Percentiles rank a stretch among this genome's conserved stretches.
Conservation (phyloP, 53 echinoderm and acorn worm genomes). For the Hippasteria phrygiana region DNA sequence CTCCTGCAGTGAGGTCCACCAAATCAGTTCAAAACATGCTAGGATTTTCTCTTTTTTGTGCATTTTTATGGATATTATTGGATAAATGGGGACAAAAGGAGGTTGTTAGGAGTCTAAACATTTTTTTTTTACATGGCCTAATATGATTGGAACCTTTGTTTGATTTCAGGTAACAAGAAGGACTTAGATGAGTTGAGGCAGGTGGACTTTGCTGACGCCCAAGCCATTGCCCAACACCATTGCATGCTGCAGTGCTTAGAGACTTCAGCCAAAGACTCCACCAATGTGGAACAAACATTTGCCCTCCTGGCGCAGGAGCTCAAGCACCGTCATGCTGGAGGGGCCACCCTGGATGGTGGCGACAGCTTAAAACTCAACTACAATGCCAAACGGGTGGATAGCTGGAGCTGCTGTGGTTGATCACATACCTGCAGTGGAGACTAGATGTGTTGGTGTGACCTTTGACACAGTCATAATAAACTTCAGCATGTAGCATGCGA, state of each 20-base stretch:
- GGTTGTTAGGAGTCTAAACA: too few species aligned
- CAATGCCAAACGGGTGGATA: conserved; percentile 87
- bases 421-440: not conserved
- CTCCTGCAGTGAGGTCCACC: too few species aligned
- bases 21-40: too few species aligned
- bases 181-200: conserved; percentile 88
- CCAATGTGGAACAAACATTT: conserved; percentile 95
- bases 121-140: too few species aligned
- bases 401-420: conserved; percentile 94
- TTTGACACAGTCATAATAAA: not conserved
- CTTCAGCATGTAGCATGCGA: not conserved
- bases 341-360: conserved; percentile 78
- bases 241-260: conserved; percentile 92
- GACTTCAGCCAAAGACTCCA: conserved; percentile 97
- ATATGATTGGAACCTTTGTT: too few species aligned
- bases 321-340: conserved; percentile 88
- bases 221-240: conserved; percentile 88
- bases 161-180: conserved; percentile 83
- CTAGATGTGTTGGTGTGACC: not conserved
- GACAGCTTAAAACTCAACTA: conserved; percentile 81
- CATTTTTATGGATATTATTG: too few species aligned
- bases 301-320: conserved; percentile 86
- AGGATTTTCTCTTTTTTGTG: too few species aligned
- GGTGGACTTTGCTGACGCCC: conserved; percentile 85
- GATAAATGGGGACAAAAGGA: too few species aligned